Evolutionary conservation across 2,797 vertebrate species (phyloP).

Genomic region (Loris lydekkerianus): DNA sequence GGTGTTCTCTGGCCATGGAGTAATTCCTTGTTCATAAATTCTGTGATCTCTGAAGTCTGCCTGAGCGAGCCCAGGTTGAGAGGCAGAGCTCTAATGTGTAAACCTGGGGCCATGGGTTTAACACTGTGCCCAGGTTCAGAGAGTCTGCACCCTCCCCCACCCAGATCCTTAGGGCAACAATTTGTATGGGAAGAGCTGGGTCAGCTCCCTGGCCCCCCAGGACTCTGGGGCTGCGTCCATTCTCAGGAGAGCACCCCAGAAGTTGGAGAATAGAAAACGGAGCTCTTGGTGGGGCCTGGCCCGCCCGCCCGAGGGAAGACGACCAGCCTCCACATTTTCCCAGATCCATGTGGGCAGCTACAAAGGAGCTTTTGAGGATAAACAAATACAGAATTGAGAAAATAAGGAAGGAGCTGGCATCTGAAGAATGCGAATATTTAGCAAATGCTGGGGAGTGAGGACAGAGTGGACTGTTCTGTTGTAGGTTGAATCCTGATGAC

Average conservation of each 20-base stretch:
- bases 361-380: conserved; percentile 96
- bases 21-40: conserved; percentile 23
- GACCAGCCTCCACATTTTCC: conserved; percentile 88
- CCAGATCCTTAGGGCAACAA: conserved; percentile 72
- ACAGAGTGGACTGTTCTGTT: conserved; percentile 93
- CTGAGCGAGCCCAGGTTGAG: conserved; percentile 61
- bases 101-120: conserved; percentile 62
- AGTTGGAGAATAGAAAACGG: conserved; percentile 81
- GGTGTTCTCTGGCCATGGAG: neutral
- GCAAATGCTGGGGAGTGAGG: conserved; percentile 93
- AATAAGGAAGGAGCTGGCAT: conserved; percentile 98
- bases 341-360: conserved; percentile 91
- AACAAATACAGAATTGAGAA: conserved; percentile 99
- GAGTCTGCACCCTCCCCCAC: conserved; percentile 62
- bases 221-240: conserved; percentile 72
- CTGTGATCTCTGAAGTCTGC: neutral
- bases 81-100: conserved; percentile 49
- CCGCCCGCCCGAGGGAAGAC: conserved; percentile 66
- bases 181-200: conserved; percentile 63
- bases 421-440: conserved; percentile 96
- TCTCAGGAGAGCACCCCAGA: conserved; percentile 77
- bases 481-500: conserved; percentile 87
- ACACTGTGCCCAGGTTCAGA: conserved; percentile 51
- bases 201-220: conserved; percentile 19
- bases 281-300: conserved; percentile 80